phyloP scores from a whole-genome alignment of 2,113 vertebrate genomes.

The Notiomystis cincta region DNA sequence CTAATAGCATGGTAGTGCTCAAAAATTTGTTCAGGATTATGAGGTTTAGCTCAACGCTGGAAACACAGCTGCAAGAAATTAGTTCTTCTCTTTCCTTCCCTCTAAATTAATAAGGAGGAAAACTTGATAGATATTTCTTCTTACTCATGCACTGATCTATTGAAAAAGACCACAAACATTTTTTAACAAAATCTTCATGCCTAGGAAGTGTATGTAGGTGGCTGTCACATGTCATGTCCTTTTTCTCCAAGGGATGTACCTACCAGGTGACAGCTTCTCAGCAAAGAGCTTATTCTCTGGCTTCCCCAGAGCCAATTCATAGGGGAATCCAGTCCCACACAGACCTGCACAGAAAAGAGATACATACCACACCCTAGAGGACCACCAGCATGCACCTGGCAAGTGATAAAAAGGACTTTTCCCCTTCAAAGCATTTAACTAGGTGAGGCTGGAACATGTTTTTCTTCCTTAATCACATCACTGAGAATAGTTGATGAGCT shows the following conservation, averaged over 20 bases:
- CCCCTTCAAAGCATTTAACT: background rate
- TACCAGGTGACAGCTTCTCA: background rate
- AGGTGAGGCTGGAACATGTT: background rate
- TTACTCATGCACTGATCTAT: background rate
- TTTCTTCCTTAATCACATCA: background rate
- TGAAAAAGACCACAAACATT: background rate
- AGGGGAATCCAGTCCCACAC: background rate
- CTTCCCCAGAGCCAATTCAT: background rate
- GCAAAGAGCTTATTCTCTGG: background rate
- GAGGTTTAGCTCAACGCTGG: background rate
- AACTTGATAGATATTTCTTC: background rate
- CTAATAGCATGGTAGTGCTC: background rate
- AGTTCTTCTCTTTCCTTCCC: background rate
- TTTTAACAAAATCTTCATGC: background rate
- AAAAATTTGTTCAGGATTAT: background rate
- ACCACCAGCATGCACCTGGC: background rate
- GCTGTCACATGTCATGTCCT: background rate
- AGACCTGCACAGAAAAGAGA: background rate
- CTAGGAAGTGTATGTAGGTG: background rate
- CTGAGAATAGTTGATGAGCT: background rate
- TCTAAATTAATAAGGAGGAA: background rate
- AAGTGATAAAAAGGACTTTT: background rate
- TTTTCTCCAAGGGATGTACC: background rate
- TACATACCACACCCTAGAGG: rapidly evolving
- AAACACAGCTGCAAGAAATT: background rate